These are phyloP conservation scores for Rhynchonycteris naso DNA, from an alignment of 2,797 vertebrate genomes.

Conservation along the genomic window DNA sequence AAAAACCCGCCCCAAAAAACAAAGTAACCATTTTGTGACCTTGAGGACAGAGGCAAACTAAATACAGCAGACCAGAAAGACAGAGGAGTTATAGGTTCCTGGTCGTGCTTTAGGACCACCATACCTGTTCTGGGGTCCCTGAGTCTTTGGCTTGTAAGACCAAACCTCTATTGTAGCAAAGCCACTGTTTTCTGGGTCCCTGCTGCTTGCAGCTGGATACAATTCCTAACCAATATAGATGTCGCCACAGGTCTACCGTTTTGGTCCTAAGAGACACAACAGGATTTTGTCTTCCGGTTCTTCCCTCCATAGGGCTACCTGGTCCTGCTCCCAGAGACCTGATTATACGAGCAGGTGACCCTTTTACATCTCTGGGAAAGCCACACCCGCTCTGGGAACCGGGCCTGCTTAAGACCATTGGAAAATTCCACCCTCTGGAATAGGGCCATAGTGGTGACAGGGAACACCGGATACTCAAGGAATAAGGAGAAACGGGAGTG, in stretches of 20 bases:
- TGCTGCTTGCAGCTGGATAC: not conserved
- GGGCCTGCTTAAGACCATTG: not conserved
- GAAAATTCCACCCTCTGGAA: not conserved
- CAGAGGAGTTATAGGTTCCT: not conserved
- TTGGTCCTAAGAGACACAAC: not conserved
- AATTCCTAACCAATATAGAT: not conserved
- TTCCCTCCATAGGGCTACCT: not conserved
- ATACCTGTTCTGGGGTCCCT: not conserved
- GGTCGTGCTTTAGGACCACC: not conserved
- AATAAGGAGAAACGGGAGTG: too few species aligned
- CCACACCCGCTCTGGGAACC: not conserved
- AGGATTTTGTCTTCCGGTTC: not conserved
- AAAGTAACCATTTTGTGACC: not conserved
- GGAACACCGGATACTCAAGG: not conserved
- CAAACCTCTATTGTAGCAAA: not conserved
- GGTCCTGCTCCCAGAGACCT: not conserved
- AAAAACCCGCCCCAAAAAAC: too few species aligned
- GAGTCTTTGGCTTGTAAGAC: not conserved
- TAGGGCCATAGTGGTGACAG: not conserved
- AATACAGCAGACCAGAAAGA: not conserved
- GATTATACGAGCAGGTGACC: too few species aligned
- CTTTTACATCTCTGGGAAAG: not conserved
- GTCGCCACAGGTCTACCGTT: not conserved
- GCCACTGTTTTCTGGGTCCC: not conserved
- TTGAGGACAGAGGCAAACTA: not conserved